Conservation (phyloP, 2,113 vertebrate genomes). For the Hoplias malabaricus region DNA sequence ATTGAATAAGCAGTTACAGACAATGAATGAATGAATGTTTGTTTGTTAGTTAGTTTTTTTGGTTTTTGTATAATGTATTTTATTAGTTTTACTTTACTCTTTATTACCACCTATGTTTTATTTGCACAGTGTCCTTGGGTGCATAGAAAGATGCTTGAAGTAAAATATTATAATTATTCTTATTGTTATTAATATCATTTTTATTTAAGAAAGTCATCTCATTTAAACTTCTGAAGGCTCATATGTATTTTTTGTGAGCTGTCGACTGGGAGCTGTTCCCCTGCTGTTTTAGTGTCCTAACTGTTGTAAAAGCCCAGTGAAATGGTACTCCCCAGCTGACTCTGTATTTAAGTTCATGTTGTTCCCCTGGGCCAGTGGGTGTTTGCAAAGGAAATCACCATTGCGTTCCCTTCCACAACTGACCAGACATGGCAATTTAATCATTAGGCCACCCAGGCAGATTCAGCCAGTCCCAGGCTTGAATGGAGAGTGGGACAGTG, state of each 20-base stretch:
- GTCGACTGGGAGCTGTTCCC: no score
- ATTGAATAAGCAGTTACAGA: no score
- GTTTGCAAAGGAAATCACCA: slow-evolving; percentile 31
- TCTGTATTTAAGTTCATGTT: background rate
- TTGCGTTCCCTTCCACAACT: slow-evolving; percentile 14
- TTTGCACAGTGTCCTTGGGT: no score
- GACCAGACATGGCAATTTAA: slow-evolving; percentile 33
- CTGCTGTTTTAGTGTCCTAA: background rate
- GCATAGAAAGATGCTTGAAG: no score
- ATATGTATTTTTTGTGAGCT: background rate
- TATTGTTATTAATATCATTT: no score
- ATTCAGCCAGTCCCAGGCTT: slow-evolving; percentile 14
- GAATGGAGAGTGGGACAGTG: slow-evolving; percentile 3
- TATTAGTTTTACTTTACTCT: no score
- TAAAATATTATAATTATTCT: no score
- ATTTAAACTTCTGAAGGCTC: background rate
- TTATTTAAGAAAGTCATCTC: no score
- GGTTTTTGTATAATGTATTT: no score
- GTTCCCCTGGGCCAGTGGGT: slow-evolving; percentile 1
- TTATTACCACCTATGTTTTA: no score
- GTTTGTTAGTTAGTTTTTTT: no score
- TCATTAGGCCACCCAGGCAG: slow-evolving; percentile 47
- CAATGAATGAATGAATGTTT: no score
- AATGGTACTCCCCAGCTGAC: background rate
- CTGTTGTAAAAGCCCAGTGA: background rate